These are phyloP conservation scores for Mareca strepera DNA, from an alignment of 2,797 vertebrate genomes.

Conservation along the genomic window DNA sequence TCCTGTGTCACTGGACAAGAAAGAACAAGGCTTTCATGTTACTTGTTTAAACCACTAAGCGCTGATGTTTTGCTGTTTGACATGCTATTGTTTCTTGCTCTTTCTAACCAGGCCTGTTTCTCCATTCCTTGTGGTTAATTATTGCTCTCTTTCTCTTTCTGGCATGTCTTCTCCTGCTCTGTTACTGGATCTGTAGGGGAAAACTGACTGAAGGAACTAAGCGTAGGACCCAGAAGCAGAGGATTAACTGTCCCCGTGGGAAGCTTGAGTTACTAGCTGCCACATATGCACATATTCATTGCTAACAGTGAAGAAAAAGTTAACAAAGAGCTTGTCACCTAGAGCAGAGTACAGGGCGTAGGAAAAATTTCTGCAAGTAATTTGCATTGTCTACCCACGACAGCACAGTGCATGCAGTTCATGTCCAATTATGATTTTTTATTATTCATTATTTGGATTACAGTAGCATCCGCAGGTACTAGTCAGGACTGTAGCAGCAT, in stretches of 20 bases:
- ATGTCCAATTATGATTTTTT: slow-evolving; percentile 41
- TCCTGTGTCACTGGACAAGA: slow-evolving; percentile 23
- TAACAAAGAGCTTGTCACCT: slow-evolving; percentile 62
- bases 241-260: slow-evolving; percentile 83
- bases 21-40: slow-evolving; percentile 40
- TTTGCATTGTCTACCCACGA: not conserved
- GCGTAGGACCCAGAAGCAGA: slow-evolving; percentile 79
- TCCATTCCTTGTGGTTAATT: slow-evolving; percentile 76
- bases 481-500: not conserved
- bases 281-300: slow-evolving; percentile 45
- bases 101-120: slow-evolving; percentile 75
- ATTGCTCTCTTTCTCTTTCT: slow-evolving; percentile 46
- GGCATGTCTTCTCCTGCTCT: slow-evolving; percentile 65
- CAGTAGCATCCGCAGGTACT: not conserved
- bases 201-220: slow-evolving; percentile 70
- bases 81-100: slow-evolving; percentile 46
- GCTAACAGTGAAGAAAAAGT: slow-evolving; percentile 49
- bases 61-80: slow-evolving; percentile 74
- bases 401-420: not conserved
- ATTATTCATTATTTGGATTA: slow-evolving; percentile 37
- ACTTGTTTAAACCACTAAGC: slow-evolving; percentile 51
- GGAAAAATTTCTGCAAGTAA: slow-evolving; percentile 2
- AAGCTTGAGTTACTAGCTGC: slow-evolving; percentile 84
- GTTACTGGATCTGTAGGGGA: slow-evolving; percentile 72
- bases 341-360: not conserved